phyloP scores from a whole-genome alignment of 2,888 invertebrate species.

The Endotricha flammealis region DNA sequence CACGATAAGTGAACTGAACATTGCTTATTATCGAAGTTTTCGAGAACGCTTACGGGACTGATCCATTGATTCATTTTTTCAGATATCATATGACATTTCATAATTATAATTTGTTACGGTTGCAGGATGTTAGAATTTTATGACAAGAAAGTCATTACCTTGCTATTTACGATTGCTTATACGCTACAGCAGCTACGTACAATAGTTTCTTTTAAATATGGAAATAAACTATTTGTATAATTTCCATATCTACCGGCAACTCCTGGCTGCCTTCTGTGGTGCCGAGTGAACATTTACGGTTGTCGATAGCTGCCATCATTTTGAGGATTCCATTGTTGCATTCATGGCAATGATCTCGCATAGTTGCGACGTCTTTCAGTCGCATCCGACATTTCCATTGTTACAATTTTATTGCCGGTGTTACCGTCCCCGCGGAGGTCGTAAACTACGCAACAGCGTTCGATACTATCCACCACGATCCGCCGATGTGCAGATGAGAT shows the following conservation, averaged over 20 bases:
- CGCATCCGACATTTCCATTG: constrained; percentile 74
- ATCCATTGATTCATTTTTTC: too few species aligned
- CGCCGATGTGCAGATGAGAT: constrained; percentile 58
- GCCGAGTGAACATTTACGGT: constrained; percentile 52
- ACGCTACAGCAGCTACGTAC: too few species aligned
- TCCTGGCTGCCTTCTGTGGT: constrained; percentile 41
- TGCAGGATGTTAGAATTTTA: too few species aligned
- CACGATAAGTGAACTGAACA: constrained; percentile 30
- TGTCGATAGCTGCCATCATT: constrained; percentile 69
- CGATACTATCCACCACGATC: constrained; percentile 65
- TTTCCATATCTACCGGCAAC: constrained; percentile 19
- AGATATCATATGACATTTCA: too few species aligned
- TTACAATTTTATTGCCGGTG: constrained; percentile 75
- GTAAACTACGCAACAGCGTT: constrained; percentile 68
- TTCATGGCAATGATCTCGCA: constrained; percentile 69
- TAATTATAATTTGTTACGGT: too few species aligned
- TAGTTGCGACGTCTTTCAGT: constrained; percentile 68
- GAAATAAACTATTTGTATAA: constrained; percentile 26
- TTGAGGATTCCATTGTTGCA: constrained; percentile 72
- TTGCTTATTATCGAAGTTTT: constrained; percentile 41
- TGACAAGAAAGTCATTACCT: constrained; percentile 22
- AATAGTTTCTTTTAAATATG: too few species aligned
- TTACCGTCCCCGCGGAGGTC: constrained; percentile 69
- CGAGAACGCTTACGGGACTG: constrained; percentile 44
- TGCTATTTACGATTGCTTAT: too few species aligned